phyloP scores from a whole-genome alignment of 2,113 vertebrate species.

The Myiopsitta monachus region DNA sequence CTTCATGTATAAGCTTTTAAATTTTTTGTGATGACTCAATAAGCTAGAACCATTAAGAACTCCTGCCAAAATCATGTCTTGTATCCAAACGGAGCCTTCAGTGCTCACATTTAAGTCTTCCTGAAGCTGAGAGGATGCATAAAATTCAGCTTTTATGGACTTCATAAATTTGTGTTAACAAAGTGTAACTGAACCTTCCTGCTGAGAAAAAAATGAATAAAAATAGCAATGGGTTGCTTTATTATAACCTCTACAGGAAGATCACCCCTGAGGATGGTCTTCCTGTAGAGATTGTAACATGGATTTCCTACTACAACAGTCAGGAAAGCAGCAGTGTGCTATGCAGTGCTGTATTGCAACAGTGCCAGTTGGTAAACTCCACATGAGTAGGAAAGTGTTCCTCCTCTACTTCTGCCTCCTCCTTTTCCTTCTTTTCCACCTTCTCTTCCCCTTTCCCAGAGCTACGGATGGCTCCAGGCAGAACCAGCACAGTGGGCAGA shows the following conservation, averaged over 20 bases:
- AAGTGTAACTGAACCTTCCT: neutral
- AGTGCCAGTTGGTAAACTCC: neutral
- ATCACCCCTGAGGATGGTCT: neutral
- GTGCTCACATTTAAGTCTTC: neutral
- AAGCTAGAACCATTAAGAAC: neutral
- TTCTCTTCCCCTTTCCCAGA: neutral
- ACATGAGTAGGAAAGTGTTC: neutral
- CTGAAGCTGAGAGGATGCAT: neutral
- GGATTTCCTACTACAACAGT: neutral
- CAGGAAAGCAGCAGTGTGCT: neutral
- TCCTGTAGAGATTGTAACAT: neutral
- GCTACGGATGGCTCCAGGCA: neutral
- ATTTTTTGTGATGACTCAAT: neutral
- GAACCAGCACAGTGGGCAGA: neutral
- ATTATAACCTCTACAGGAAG: neutral
- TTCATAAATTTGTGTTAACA: neutral
- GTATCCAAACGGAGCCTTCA: neutral
- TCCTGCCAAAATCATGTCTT: neutral
- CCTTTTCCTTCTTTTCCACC: neutral
- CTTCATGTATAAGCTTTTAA: neutral
- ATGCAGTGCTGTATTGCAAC: neutral
- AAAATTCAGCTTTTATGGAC: neutral
- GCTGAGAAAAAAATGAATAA: neutral
- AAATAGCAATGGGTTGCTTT: neutral
- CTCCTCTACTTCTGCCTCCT: neutral